phyloP scores from a whole-genome alignment of 2,888 invertebrate species.

The Hirudinaria manillensis region DNA sequence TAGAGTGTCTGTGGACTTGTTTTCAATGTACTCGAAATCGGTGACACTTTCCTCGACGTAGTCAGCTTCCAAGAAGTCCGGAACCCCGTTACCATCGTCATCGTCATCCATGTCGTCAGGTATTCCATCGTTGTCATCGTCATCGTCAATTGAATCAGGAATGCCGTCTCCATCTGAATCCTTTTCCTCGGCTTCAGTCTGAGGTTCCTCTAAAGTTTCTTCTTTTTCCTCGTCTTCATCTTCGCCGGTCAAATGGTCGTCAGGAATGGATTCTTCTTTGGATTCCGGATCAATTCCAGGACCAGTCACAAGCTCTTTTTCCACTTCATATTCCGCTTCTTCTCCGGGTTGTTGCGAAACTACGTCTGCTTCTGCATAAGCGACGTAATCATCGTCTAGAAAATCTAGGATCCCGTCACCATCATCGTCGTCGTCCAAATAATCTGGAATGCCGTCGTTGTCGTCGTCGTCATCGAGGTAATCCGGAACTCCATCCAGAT shows the following conservation, averaged over 20 bases:
- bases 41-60: not conserved
- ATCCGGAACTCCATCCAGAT: slow-evolving; percentile 39
- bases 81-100: slow-evolving; percentile 38
- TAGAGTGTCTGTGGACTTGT: not conserved
- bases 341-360: slow-evolving; percentile 12
- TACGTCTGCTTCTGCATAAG: slow-evolving; percentile 37
- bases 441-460: slow-evolving; percentile 29
- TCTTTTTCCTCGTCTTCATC: slow-evolving; percentile 8
- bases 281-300: too few relatives aligned
- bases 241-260: slow-evolving; percentile 12
- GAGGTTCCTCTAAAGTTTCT: not conserved
- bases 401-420: slow-evolving; percentile 34
- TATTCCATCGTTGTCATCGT: slow-evolving; percentile 46
- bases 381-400: slow-evolving; percentile 37
- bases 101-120: slow-evolving; percentile 40
- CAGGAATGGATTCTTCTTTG: slow-evolving; percentile 29
- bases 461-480: slow-evolving; percentile 37
- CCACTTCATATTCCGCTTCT: not conserved
- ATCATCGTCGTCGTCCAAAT: slow-evolving; percentile 27
- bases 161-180: slow-evolving; percentile 43
- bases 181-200: slow-evolving; percentile 34
- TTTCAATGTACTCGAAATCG: slow-evolving; percentile 17
- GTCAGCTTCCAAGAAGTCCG: slow-evolving; percentile 2
- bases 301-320: not conserved
- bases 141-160: slow-evolving; percentile 41